Evolutionary conservation across 2,888 invertebrate genomes (phyloP).

Genomic region (Eupithecia subumbrata): DNA sequence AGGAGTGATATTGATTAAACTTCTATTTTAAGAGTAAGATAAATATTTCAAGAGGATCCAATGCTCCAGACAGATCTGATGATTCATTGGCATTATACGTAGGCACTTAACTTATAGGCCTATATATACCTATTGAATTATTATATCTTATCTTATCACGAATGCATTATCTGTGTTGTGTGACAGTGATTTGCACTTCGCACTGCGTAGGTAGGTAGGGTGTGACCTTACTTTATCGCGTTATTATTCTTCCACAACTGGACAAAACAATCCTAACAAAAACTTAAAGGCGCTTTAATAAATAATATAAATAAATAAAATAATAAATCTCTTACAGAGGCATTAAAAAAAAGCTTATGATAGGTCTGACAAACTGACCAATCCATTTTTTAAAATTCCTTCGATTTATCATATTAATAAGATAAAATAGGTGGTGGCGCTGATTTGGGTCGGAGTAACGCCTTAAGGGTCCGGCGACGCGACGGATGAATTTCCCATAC

Average conservation of each 20-base stretch:
- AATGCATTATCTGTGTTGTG: neutral
- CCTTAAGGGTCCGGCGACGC: too few relatives aligned
- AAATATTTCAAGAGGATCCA: neutral
- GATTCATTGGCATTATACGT: neutral
- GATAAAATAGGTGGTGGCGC: too few relatives aligned
- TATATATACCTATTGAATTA: neutral
- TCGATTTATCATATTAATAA: too few relatives aligned
- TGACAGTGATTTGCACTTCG: neutral
- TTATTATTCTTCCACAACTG: neutral
- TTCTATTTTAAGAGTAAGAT: neutral
- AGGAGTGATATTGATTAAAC: neutral
- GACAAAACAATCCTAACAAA: neutral
- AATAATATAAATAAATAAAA: too few relatives aligned
- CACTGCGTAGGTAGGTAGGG: neutral
- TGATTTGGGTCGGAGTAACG: too few relatives aligned
- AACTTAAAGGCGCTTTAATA: too few relatives aligned
- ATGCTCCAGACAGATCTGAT: neutral
- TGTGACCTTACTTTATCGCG: neutral
- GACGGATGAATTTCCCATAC: too few relatives aligned
- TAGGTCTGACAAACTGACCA: too few relatives aligned
- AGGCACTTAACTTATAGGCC: neutral
- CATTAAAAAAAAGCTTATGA: too few relatives aligned
- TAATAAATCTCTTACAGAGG: too few relatives aligned
- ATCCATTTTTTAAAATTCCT: too few relatives aligned
- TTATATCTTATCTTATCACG: conserved; percentile 1